Conservation (phyloP, 2,888 invertebrate genomes). For the Lasioglossum vierecki region DNA sequence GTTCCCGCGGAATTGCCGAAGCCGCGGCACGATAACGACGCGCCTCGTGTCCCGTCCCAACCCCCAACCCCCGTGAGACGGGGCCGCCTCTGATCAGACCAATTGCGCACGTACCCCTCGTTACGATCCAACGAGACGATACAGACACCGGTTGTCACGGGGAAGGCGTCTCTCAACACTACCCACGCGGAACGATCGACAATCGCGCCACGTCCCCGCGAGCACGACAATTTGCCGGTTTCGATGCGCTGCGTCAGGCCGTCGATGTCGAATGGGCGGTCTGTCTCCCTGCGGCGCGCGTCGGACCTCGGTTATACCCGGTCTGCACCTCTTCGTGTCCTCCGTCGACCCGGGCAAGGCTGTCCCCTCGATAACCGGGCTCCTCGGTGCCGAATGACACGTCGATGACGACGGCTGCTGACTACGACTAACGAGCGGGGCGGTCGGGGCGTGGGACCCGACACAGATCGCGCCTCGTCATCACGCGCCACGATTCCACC, state of each 20-base stretch:
- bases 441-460: constrained; percentile 82
- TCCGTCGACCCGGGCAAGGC: constrained; percentile 52
- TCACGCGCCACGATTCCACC: constrained; percentile 70
- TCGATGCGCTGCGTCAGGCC: constrained; percentile 79
- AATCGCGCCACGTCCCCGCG: constrained; percentile 50
- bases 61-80: constrained; percentile 2
- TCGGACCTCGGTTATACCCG: constrained; percentile 36
- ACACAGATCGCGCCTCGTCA: constrained; percentile 83
- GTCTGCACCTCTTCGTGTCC: constrained; percentile 55
- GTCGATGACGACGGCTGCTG: constrained; percentile 84
- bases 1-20: constrained; percentile 49
- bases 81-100: constrained; percentile 32
- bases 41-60: not conserved
- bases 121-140: constrained; percentile 43
- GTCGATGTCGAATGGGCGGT: constrained; percentile 71
- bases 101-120: constrained; percentile 56
- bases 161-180: constrained; percentile 54
- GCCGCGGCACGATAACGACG: constrained; percentile 42
- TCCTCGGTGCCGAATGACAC: constrained; percentile 82
- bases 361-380: constrained; percentile 58
- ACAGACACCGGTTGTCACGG: constrained; percentile 54
- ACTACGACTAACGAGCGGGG: constrained; percentile 84
- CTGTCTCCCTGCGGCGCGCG: constrained; percentile 38
- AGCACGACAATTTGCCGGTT: constrained; percentile 78
- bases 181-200: constrained; percentile 49